phyloP scores from a whole-genome alignment of 2,888 invertebrate genomes.

The Eugnorisma glareosa region DNA sequence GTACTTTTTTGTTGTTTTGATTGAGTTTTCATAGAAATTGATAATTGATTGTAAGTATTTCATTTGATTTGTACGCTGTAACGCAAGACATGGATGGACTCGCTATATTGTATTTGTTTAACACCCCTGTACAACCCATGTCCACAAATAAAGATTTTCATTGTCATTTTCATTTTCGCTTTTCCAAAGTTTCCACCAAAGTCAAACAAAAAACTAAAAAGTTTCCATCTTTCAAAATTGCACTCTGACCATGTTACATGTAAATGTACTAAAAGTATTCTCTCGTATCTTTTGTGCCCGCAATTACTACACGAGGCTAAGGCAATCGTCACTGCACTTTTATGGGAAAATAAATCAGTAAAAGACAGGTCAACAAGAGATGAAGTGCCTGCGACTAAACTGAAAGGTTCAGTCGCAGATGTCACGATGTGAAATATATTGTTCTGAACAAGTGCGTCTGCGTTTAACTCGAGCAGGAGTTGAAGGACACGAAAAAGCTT shows the following conservation, averaged over 20 bases:
- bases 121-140: no score
- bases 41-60: no score
- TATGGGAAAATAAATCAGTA: not conserved
- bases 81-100: no score
- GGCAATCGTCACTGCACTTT: not conserved
- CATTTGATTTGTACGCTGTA: no score
- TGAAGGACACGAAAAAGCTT: not conserved
- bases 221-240: not conserved
- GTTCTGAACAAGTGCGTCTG: not conserved
- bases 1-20: no score
- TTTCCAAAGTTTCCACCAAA: not conserved
- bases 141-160: no score
- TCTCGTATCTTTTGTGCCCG: not conserved
- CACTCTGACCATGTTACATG: conserved; percentile 6
- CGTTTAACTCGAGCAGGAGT: not conserved
- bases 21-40: no score
- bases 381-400: not conserved
- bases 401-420: not conserved
- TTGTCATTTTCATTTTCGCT: no score
- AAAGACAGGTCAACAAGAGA: not conserved
- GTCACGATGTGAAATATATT: not conserved
- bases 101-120: no score
- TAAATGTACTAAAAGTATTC: conserved; percentile 17
- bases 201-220: not conserved
- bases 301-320: not conserved